Evolutionary conservation across 2,797 vertebrate species (phyloP).

Genomic region (Melanotaenia maccullochi): DNA sequence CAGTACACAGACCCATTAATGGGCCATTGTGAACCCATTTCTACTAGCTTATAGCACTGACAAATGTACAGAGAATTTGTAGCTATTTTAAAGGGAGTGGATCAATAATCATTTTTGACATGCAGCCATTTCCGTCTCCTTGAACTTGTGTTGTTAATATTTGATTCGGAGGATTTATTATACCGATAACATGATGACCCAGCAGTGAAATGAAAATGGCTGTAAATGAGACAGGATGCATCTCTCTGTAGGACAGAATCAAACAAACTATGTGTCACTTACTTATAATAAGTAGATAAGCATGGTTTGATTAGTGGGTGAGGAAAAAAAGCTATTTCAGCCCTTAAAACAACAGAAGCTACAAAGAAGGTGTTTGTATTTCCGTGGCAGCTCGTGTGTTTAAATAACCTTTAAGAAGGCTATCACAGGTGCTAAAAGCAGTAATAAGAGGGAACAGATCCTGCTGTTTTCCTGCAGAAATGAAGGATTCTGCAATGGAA

Average conservation of each 20-base stretch:
- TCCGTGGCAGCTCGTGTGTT: background rate
- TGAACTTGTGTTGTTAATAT: constrained; percentile 61
- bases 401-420: constrained; percentile 2
- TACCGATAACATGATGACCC: constrained; percentile 42
- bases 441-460: background rate
- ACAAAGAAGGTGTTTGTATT: background rate
- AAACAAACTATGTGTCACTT: constrained; percentile 1
- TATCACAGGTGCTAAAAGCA: constrained; percentile 1
- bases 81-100: constrained; percentile 43
- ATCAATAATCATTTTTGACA: constrained; percentile 66
- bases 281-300: background rate
- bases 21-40: constrained; percentile 40
- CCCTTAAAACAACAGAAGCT: background rate
- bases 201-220: constrained; percentile 41
- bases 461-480: constrained; percentile 5
- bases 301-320: background rate
- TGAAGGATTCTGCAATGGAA: constrained; percentile 24
- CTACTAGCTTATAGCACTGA: constrained; percentile 52
- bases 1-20: constrained; percentile 66
- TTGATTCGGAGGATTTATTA: constrained; percentile 58
- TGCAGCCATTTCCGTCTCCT: constrained; percentile 57
- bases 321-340: background rate
- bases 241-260: background rate
- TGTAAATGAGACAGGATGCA: constrained; percentile 33
- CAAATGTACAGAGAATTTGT: constrained; percentile 55